Evolutionary conservation across 2,888 invertebrate species (phyloP).

Genomic region (Lysandra coridon): DNA sequence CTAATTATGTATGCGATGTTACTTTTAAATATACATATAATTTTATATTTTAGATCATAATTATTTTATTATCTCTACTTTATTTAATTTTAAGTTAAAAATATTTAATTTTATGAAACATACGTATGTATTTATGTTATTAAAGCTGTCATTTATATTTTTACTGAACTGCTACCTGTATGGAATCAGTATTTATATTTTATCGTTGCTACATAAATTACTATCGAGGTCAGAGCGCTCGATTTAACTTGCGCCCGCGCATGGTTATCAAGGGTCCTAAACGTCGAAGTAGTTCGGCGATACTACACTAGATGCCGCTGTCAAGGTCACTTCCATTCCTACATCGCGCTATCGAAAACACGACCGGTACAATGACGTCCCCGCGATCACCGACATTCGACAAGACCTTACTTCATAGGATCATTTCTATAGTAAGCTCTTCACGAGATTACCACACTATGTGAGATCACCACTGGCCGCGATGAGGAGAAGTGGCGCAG

Average conservation of each 20-base stretch:
- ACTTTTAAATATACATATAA: not conserved
- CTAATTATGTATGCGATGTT: too few species aligned
- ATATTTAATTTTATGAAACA: too few species aligned
- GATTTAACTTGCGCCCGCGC: not conserved
- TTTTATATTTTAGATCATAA: not conserved
- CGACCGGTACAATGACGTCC: not conserved
- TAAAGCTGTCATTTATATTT: too few species aligned
- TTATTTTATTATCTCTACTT: not conserved
- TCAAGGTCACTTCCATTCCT: not conserved
- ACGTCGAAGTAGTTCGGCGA: too few species aligned
- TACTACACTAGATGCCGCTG: too few species aligned
- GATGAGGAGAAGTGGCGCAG: constrained; percentile 51
- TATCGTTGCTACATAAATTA: too few species aligned
- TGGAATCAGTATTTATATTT: too few species aligned
- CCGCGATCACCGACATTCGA: not conserved
- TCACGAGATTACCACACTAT: constrained; percentile 49
- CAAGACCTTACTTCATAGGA: constrained; percentile 49
- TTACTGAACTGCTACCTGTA: too few species aligned
- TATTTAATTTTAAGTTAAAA: too few species aligned
- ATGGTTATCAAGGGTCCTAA: not conserved
- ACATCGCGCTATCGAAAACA: constrained; percentile 24
- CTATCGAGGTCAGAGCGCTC: not conserved
- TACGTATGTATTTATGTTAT: too few species aligned
- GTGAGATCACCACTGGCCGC: constrained; percentile 47
- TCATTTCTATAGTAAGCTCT: constrained; percentile 55